phyloP scores from a whole-genome alignment of 1,140 invertebrate species.

The Orchesella cincta region DNA sequence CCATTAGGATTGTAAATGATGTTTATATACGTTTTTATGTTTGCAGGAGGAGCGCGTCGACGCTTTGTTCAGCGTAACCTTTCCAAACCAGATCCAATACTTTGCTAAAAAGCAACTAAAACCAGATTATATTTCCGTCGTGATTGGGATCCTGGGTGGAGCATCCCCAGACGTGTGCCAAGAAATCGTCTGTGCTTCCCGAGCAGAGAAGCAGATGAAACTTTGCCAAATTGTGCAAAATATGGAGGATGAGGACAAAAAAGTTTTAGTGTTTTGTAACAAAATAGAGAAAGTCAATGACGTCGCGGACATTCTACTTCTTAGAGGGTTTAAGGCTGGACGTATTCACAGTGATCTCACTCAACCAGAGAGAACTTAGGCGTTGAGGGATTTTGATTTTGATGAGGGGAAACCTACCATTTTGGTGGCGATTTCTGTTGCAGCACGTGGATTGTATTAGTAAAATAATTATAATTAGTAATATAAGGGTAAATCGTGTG shows the following conservation, averaged over 20 bases:
- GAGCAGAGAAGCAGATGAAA: not conserved
- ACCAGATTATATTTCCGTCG: constrained; percentile 51
- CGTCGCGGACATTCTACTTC: not conserved
- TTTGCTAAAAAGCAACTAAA: not conserved
- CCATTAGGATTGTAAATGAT: too few species aligned
- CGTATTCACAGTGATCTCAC: not conserved
- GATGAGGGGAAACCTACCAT: not conserved
- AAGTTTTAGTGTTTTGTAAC: not conserved
- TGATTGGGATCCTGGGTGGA: not conserved
- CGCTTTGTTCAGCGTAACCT: not conserved
- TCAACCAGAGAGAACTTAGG: not conserved
- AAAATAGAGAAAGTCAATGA: not conserved
- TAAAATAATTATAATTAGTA: not conserved
- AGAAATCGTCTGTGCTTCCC: not conserved
- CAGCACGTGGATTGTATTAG: not conserved
- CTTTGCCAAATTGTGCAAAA: not conserved
- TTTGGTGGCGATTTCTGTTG: not conserved
- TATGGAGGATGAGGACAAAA: constrained; percentile 33
- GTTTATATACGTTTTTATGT: not conserved
- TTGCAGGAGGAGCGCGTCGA: not conserved
- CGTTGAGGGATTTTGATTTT: not conserved
- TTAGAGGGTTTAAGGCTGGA: not conserved
- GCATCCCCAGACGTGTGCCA: not conserved
- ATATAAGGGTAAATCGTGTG: not conserved
- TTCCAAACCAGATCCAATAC: not conserved